Evolutionary conservation across 35 echinoderm and acorn worm species (phyloP), one percentile per base, ranked within the genome.

Genomic region (Ophiothrix spiculata): DNA sequence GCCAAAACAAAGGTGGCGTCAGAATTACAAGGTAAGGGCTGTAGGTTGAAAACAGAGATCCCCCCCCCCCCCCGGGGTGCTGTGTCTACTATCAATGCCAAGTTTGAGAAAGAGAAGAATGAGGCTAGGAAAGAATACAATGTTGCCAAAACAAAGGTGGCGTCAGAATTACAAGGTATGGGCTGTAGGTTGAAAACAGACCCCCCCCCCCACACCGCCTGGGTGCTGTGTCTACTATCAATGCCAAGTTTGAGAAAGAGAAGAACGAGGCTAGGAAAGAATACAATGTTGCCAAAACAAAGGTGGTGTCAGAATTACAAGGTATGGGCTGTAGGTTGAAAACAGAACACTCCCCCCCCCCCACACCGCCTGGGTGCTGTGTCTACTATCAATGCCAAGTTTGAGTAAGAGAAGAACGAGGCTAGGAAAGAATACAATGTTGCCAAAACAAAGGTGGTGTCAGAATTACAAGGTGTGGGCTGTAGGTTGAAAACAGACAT

Each of bases 141-240:
- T 4, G 39, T 84, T 33, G 83, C 89, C 19, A 74, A 88, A 33
- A 74, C 84, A 3, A 81, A 84, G 40, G 82, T 86, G 11, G 77
- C 60, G 29, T 73, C 83, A 39, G 91, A 94, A 32, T 12, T 98
- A 12, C 56, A 75, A 89, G 89, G 95, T 98, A n/a, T 0, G 56
- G 3, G 16, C 32, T 84, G 11, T 31, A 6, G n/a, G n/a, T n/a
- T n/a, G n/a, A n/a, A n/a, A n/a, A n/a, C n/a, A n/a, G n/a, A n/a
- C n/a, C n/a, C n/a, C n/a, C n/a, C n/a, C n/a, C n/a, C n/a, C n/a
- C n/a, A n/a, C n/a, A 69, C 4, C 17, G 3, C 19, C 74, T 94
- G 95, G 95, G 95, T 39, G 95, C 95, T 79, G 92, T 98, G 28
- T 84, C 91, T 63, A 98, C 91, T 11, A 56, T 98, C 40, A 91